Conservation (phyloP, 2,113 vertebrate species). For the Cyprinodon brontotheroides region DNA sequence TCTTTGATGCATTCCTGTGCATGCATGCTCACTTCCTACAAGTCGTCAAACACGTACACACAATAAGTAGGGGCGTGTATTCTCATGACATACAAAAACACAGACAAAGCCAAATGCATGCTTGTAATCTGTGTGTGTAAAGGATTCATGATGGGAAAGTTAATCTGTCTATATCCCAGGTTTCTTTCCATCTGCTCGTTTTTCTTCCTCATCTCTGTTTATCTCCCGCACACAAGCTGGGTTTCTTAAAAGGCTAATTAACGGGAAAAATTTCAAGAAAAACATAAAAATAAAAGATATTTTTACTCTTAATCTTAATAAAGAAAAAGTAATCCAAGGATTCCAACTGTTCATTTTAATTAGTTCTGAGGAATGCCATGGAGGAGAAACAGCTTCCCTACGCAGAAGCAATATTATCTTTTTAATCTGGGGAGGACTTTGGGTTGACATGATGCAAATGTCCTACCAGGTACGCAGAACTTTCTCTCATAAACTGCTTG, state of each 20-base stretch:
- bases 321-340: background rate
- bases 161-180: slow-evolving; percentile 28
- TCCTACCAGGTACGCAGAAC: slow-evolving; percentile 91
- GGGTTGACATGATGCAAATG: background rate
- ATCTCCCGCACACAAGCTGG: fast-evolving
- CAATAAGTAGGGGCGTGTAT: background rate
- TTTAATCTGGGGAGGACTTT: background rate
- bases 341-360: background rate
- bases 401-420: slow-evolving; percentile 8
- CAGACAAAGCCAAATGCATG: slow-evolving; percentile 6
- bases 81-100: background rate
- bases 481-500: slow-evolving; percentile 99
- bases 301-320: background rate
- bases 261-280: background rate
- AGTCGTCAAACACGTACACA: slow-evolving; percentile 14
- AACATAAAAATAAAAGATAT: background rate
- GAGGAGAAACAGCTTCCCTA: slow-evolving; percentile 7
- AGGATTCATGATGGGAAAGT: slow-evolving; percentile 31
- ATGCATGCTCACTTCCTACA: slow-evolving; percentile 51
- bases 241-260: background rate
- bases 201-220: slow-evolving; percentile 6
- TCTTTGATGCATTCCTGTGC: slow-evolving; percentile 52
- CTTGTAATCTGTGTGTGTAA: slow-evolving; percentile 9
- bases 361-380: background rate
- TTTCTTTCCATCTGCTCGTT: slow-evolving; percentile 13